phyloP scores from a whole-genome alignment of 2,888 invertebrate species.

The Heteropelma amictum region DNA sequence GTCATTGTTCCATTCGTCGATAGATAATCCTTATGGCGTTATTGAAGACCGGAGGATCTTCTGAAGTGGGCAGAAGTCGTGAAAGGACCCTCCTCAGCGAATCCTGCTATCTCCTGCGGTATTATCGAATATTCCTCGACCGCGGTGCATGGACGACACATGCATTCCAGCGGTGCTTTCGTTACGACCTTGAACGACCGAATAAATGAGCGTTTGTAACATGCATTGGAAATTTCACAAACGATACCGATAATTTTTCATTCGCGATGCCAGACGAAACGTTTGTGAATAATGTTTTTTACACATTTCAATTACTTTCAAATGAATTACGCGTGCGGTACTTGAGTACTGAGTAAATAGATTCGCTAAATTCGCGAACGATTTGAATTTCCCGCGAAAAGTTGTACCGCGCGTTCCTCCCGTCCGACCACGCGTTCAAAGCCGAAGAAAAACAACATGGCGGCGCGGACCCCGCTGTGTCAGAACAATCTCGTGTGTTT shows the following conservation, averaged over 20 bases:
- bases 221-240: not conserved
- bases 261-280: too few relatives aligned
- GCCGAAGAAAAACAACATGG: slow-evolving; percentile 69
- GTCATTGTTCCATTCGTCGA: slow-evolving; percentile 17
- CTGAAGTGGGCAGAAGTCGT: slow-evolving; percentile 86
- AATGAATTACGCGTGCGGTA: too few relatives aligned
- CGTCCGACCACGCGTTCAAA: slow-evolving; percentile 15
- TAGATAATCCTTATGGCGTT: slow-evolving; percentile 24
- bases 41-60: slow-evolving; percentile 79
- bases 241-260: too few relatives aligned
- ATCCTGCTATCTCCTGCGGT: slow-evolving; percentile 93
- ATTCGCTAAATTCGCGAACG: not conserved
- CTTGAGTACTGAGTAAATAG: not conserved
- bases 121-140: slow-evolving; percentile 92
- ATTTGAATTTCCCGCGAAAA: slow-evolving; percentile 40
- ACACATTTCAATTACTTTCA: not conserved
- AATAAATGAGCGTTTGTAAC: not conserved
- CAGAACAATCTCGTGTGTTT: slow-evolving; percentile 54
- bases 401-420: slow-evolving; percentile 20
- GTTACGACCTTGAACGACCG: slow-evolving; percentile 86
- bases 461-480: slow-evolving; percentile 64
- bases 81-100: slow-evolving; percentile 89
- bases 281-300: too few relatives aligned
- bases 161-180: slow-evolving; percentile 94
- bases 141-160: slow-evolving; percentile 95